phyloP scores from a whole-genome alignment of 2,113 vertebrate genomes.

The Gracilinanus agilis region DNA sequence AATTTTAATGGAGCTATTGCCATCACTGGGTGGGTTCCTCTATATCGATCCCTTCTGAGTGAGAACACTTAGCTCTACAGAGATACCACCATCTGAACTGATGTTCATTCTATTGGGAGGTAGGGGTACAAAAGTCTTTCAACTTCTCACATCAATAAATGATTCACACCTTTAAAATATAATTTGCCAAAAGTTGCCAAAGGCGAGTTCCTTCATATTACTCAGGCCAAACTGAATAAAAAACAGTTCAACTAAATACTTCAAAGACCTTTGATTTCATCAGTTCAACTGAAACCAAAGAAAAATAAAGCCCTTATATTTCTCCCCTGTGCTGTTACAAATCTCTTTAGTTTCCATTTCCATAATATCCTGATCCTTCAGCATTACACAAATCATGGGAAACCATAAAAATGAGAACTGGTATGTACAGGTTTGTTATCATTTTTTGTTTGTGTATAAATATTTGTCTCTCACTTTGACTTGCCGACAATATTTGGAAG shows the following conservation, averaged over 20 bases:
- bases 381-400: constrained; percentile 38
- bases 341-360: constrained; percentile 56
- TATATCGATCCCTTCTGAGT: background rate
- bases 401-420: constrained; percentile 52
- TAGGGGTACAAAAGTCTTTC: background rate
- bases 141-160: background rate
- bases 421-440: constrained; percentile 39
- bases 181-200: constrained; percentile 37
- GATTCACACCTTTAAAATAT: constrained; percentile 33
- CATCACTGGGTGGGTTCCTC: background rate
- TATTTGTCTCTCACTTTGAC: constrained; percentile 50
- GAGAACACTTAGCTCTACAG: background rate
- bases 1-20: background rate
- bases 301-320: constrained; percentile 6
- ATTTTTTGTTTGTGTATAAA: constrained; percentile 67
- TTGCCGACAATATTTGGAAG: constrained; percentile 68
- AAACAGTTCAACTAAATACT: background rate
- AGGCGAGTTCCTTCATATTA: constrained; percentile 5
- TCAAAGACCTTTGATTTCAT: constrained; percentile 6
- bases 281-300: constrained; percentile 41
- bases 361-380: constrained; percentile 36
- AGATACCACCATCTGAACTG: background rate
- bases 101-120: background rate
- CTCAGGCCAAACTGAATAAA: background rate
- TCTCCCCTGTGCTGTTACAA: constrained; percentile 25